A percentile compares a stretch with the other conserved stretches of the same genome.
phyloP scores from a whole-genome alignment of 64 coral and sea anemone species.

The Dendronephthya gigantea region DNA sequence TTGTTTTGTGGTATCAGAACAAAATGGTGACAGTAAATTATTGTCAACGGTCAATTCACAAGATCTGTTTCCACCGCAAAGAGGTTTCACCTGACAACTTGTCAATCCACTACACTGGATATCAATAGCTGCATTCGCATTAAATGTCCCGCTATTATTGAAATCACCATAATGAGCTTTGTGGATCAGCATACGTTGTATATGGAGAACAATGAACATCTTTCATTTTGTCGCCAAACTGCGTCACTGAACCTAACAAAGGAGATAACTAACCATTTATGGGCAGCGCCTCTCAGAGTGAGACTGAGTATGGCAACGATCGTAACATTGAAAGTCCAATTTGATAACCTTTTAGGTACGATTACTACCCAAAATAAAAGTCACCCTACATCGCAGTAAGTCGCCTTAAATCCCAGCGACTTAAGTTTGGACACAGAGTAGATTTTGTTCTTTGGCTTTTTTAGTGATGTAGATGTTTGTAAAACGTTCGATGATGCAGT shows the following conservation, averaged over 20 bases:
- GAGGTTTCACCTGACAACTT: neutral
- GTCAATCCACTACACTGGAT: neutral
- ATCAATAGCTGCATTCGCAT: neutral
- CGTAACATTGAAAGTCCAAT: no score
- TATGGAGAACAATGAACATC: neutral
- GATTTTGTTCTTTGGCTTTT: no score
- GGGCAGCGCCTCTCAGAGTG: no score
- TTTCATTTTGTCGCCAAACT: neutral
- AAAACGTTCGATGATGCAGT: no score
- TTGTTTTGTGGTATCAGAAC: neutral
- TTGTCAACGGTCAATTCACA: neutral
- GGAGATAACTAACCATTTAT: no score
- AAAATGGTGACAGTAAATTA: neutral
- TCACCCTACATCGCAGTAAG: no score
- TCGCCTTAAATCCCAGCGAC: no score
- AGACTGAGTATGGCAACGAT: no score
- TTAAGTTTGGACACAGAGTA: no score
- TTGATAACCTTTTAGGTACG: no score
- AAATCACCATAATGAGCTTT: neutral
- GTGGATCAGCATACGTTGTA: neutral
- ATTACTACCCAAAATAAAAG: no score
- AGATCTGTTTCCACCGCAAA: neutral
- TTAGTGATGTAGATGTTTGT: no score
- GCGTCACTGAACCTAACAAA: neutral
- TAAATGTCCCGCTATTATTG: neutral